Conservation (phyloP, 2,113 vertebrate genomes). For the Nothocercus julius region DNA sequence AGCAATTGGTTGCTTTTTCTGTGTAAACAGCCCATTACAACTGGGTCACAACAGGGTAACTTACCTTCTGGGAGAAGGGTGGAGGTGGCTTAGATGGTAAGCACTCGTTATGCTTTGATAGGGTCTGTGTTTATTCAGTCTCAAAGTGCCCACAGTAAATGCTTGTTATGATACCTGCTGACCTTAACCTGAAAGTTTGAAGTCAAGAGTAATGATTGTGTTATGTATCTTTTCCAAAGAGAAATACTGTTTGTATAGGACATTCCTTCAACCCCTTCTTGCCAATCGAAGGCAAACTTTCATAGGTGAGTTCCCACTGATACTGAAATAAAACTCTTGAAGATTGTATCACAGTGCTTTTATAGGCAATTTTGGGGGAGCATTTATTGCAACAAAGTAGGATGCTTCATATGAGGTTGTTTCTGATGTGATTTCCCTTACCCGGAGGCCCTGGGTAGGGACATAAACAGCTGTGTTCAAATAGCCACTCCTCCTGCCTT, state of each 20-base stretch:
- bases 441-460: not conserved
- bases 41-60: not conserved
- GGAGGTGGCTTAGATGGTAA: not conserved
- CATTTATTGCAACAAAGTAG: not conserved
- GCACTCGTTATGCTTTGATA: not conserved
- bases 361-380: not conserved
- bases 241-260: not conserved
- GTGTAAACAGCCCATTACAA: no score
- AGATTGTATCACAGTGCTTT: not conserved
- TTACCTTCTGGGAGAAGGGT: not conserved
- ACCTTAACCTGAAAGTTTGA: not conserved
- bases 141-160: accelerated
- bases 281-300: not conserved
- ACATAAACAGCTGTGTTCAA: not conserved
- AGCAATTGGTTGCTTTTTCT: not conserved
- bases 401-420: not conserved
- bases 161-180: not conserved
- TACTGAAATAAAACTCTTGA: not conserved
- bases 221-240: not conserved
- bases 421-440: not conserved
- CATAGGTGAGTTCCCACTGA: not conserved
- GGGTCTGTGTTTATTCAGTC: not conserved
- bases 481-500: not conserved
- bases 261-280: not conserved
- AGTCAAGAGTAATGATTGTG: not conserved